Evolutionary conservation across 2,888 invertebrate species (phyloP), one percentile per base, ranked within the genome.

Genomic region (Drosophila acutilabella): DNA sequence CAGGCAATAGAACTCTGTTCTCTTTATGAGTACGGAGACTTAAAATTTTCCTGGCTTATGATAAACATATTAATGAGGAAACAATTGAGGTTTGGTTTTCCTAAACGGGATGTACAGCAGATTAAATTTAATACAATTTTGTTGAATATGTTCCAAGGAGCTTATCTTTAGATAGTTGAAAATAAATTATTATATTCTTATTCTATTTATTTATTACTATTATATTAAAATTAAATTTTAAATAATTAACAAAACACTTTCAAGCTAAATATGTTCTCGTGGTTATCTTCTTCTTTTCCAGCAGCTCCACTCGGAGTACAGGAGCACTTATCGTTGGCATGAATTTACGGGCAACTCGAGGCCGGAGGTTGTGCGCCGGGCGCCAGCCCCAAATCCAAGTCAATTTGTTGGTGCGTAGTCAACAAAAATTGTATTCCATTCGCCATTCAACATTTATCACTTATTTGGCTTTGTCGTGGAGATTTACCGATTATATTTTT

Each of bases 291-390:
- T 56, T 74, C 38, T 59, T 38, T 89, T 90, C 74, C 92, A 93
- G 80, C 95, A 97, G 97, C 95, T 97, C 94, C 97, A 97, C 94
- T 97, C 97, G 93, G 97, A 97, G 93, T 97, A 97, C 94, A 95
- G 97, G 94, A 97, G 97, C 95, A 97, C 97, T 90, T 97, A 97
- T 95, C 95, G 96, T 95, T 97, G 97, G 97, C 97, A 97, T 95
- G 97, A 97, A 93, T 96, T 96, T 94, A 96, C 96, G 90, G 95
- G 95, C 74, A 94, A 94, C 91, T 95, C 96, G 74, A 94, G 94
- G 92, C 96, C 94, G 92, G 95, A 93, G 93, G 95, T 94, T 93
- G 95, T 94, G 93, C 95, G 94, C 93, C 95, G 85, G 93, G 94
- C 91, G 90, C 95, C 93, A 90, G 93, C 88, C 92, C 94, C 93